Evolutionary conservation across 2,797 vertebrate genomes (phyloP), one percentile per base, ranked within the genome.

Genomic region (Molossus alvarezi): DNA sequence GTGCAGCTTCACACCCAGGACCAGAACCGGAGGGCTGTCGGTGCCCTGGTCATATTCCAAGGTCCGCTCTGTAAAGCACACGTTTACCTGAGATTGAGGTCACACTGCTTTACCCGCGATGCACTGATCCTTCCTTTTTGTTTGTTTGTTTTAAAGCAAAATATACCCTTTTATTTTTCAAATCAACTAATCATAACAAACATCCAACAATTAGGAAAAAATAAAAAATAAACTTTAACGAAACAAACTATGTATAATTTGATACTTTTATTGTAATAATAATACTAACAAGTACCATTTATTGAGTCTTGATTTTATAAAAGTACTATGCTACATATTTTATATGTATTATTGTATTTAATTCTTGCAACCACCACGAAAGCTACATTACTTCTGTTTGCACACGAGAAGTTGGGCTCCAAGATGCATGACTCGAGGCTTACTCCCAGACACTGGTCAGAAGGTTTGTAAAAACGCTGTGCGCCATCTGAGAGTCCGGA

Each of bases 101-200:
- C 77, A 57, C 27, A 8, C 55, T n/a, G n/a, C 10, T 92, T 67
- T 55, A 14, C 29, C 57, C 25, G 71, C 25, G 57, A 55, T 25
- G 60, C 11, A 14, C 45, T n/a, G 55, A 17, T 57, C 27, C 58
- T 9, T 90, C 71, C 41, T 29, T 69, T 33, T 27, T 62, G 41
- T 86, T 25, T 88, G 9, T 29, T 85, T 80, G 17, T 69, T 27
- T 88, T 14, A 80, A 90, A 90, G 48, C 18, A 95, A 84, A 94
- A 81, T 64, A 51, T 77, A 3, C 0, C 9, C 37, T 21, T 62
- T 13, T 37, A 29, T 76, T 77, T 93, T 86, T 81, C 33, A 72
- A 91, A 92, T 76, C 48, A 84, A n/a, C 58, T 77, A 71, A 75
- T 80, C 57, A 57, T 8, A 60, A 45, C 41, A 71, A 77, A 48